Evolutionary conservation across 2,888 invertebrate genomes (phyloP), one percentile per base, ranked within the genome.

Genomic region (Heliconius aoede): DNA sequence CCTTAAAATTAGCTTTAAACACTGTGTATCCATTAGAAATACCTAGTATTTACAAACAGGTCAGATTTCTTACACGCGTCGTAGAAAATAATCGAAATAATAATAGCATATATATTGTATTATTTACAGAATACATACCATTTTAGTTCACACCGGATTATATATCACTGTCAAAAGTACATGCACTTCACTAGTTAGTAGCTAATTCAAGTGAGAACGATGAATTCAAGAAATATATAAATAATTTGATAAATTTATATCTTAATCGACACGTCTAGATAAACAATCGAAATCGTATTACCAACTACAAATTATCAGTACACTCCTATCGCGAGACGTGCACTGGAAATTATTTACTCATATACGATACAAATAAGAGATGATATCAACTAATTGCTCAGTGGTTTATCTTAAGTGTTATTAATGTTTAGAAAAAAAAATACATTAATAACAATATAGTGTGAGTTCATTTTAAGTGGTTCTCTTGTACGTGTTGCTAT

Each of bases 211-310:
- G 86, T 80, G 83, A 85, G 85, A 85, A 84, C 82, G 82, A 79
- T 82, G 81, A 79, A 82, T 81, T 82, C 80, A 83, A 84, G 83
- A 82, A 79, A 82, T 83, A 82, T 83, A 81, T 83, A 84, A 87
- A 81, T 83, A 84, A 87, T 86, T 85, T 84, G 86, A 88, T 90
- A 88, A 87, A 85, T 84, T n/a, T 83, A 84, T 87, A 86, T 86
- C 85, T 79, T 89, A 91, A 90, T 91, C 90, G 83, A 85, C 82
- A 82, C 79, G 80, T 81, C 82, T 81, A 85, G 87, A 81, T 81
- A 82, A 81, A 74, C 18, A 26, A 61, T 61, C 30, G 60, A 40
- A 67, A 73, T 24, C 18, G 40, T 64, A 36, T 55, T 76, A 76
- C 64, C 76, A 55, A 24, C 26, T 73, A 46, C 18, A 46, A 46